Base-by-base conservation (phyloP, 1,140 invertebrate genomes). In the Acromyrmex heyeri region DNA sequence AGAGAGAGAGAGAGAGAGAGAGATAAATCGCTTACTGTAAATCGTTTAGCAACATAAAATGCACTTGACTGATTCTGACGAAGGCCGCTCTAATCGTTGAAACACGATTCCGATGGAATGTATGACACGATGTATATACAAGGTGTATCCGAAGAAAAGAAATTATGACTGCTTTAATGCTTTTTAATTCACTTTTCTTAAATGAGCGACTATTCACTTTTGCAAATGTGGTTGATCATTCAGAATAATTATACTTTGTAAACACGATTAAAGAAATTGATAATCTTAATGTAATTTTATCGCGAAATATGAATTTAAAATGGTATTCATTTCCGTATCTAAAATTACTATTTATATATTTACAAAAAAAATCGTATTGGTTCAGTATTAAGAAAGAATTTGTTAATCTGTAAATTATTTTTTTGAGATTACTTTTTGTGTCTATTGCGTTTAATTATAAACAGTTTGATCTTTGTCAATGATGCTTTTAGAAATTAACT, bases 21-120 rank as follows among this genome's bases (percentile, higher is more conserved):
- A 67, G 38, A 24, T 21, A 69, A 69, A 69, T 34, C 21, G 34
- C 34, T 50, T 21, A 10, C 48, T 53, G 38, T 55, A 55, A 81
- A 81, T 73, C 67, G 79, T 73, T 73, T 61, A 82, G 59, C 79
- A 55, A 48, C 18, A 24, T 61, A 30, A 82, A 82, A 57, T 12
- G n/a, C 27, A 53, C 48, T 70, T 16, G 48, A 30, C 4, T 57
- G 48, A 70, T 70, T 81, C 48, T 38, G 21, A 69, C 27, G n/a
- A 55, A 69, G 27, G 62, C n/a, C 27, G 18, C 30, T 53, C 3
- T 21, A n/a, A 79, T 24, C 5, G 21, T 81, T 34, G 30, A 81
- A 81, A 81, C 2, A 14, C 5, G 21, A 81, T 38, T 34, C 48
- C 27, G 48, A 5, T 24, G 4, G 0, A 27, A 38, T 5, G 27